Percentiles rank a stretch among this genome's conserved stretches.
Conservation (phyloP, 2,888 invertebrate species). For the Exocentrus adspersus region DNA sequence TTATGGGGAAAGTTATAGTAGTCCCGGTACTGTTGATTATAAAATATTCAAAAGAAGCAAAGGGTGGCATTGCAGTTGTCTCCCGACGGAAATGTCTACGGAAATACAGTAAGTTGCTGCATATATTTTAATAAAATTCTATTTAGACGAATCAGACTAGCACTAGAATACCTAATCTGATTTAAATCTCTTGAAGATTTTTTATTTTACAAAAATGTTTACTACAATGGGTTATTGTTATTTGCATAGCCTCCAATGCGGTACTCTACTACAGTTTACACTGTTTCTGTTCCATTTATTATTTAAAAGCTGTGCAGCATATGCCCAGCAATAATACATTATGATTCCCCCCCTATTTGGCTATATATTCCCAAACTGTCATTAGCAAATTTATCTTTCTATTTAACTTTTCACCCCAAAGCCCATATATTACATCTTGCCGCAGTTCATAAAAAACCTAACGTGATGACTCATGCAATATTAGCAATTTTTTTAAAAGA, state of each 20-base stretch:
- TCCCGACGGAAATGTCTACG: too few relatives aligned
- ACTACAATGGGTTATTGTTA: too few relatives aligned
- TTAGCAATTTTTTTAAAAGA: constrained; percentile 11
- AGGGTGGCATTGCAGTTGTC: background rate
- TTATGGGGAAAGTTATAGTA: constrained; percentile 21
- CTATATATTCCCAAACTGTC: background rate
- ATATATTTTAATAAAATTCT: too few relatives aligned
- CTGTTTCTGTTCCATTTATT: too few relatives aligned
- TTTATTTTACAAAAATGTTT: too few relatives aligned
- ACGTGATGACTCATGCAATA: constrained; percentile 11
- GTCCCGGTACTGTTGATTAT: background rate
- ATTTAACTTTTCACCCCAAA: background rate
- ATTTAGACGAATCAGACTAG: too few relatives aligned
- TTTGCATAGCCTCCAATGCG: too few relatives aligned
- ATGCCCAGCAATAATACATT: background rate
- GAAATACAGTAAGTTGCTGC: too few relatives aligned
- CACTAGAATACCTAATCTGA: too few relatives aligned
- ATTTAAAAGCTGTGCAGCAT: too few relatives aligned
- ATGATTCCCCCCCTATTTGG: background rate
- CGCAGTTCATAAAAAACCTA: background rate
- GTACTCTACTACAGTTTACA: too few relatives aligned
- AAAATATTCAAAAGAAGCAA: background rate
- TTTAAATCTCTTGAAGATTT: too few relatives aligned
- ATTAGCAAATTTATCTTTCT: constrained; percentile 1
- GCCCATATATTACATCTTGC: background rate